phyloP scores from a whole-genome alignment of 2,888 invertebrate species.

The Cryptocephalus primarius region DNA sequence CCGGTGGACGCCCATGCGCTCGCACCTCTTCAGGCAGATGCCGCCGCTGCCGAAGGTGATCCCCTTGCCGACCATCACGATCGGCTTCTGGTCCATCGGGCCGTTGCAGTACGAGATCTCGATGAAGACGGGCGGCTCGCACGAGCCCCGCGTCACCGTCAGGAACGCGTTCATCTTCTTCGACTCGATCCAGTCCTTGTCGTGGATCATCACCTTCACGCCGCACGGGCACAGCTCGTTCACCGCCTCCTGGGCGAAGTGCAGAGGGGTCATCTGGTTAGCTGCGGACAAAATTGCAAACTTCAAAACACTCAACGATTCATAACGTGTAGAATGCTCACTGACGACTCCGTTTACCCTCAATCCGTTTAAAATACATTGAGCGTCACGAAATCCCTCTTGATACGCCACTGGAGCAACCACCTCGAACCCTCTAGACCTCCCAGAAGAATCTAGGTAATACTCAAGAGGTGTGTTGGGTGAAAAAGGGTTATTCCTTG shows the following conservation, averaged over 20 bases:
- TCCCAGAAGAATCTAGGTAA: too few species aligned
- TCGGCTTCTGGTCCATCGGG: slow-evolving; percentile 39
- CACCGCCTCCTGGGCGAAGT: slow-evolving; percentile 55
- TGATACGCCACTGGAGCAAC: too few species aligned
- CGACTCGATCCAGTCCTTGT: slow-evolving; percentile 52
- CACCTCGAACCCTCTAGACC: too few species aligned
- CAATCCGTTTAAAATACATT: too few species aligned
- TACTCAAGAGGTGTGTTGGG: too few species aligned
- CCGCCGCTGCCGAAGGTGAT: slow-evolving; percentile 48
- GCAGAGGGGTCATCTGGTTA: slow-evolving; percentile 66
- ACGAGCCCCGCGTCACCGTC: slow-evolving; percentile 56
- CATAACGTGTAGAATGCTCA: too few species aligned
- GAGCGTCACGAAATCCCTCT: too few species aligned
- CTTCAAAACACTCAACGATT: too few species aligned
- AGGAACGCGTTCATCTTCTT: slow-evolving; percentile 55
- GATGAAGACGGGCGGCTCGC: slow-evolving; percentile 52
- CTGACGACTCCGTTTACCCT: too few species aligned
- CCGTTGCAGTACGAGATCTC: slow-evolving; percentile 31
- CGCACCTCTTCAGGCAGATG: slow-evolving; percentile 33
- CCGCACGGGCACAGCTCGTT: slow-evolving; percentile 52
- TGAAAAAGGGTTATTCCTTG: too few species aligned
- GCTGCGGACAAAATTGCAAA: slow-evolving; percentile 38
- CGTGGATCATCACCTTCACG: slow-evolving; percentile 42
- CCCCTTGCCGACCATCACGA: slow-evolving; percentile 56
- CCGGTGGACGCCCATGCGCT: slow-evolving; percentile 30